These are phyloP conservation scores for Glossophaga mutica DNA, from an alignment of 2,797 vertebrate genomes.

Conservation along the genomic window DNA sequence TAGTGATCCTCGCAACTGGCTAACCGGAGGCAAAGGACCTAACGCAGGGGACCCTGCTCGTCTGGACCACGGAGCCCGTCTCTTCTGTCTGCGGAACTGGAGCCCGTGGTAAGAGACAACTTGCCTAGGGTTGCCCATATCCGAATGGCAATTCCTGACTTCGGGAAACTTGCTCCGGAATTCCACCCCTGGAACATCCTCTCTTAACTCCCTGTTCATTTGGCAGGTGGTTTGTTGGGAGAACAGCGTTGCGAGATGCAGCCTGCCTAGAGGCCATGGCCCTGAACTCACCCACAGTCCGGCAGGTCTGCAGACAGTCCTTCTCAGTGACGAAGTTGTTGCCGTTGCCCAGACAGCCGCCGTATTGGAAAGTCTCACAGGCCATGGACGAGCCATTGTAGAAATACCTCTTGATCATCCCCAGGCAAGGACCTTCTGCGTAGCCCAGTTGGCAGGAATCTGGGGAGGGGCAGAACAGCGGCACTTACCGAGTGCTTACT, in stretches of 20 bases:
- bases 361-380: slow-evolving; percentile 88
- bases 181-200: background rate
- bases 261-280: accelerated
- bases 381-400: slow-evolving; percentile 91
- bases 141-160: background rate
- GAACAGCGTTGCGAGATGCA: accelerated
- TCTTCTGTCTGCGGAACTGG: background rate
- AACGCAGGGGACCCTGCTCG: background rate
- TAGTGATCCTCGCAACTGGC: background rate
- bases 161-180: background rate
- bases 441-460: slow-evolving; percentile 83
- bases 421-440: slow-evolving; percentile 89
- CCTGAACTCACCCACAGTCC: slow-evolving; percentile 87
- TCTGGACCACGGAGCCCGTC: background rate
- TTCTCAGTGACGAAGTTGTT: slow-evolving; percentile 91
- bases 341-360: slow-evolving; percentile 92
- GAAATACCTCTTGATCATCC: slow-evolving; percentile 81
- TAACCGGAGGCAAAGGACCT: background rate
- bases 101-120: background rate
- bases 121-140: background rate
- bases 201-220: accelerated
- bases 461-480: slow-evolving; percentile 19
- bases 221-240: background rate
- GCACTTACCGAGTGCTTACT: background rate
- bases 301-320: slow-evolving; percentile 93